These are phyloP conservation scores for Eumaeus atala DNA, from an alignment of 1,140 invertebrate species.

Conservation along the genomic window DNA sequence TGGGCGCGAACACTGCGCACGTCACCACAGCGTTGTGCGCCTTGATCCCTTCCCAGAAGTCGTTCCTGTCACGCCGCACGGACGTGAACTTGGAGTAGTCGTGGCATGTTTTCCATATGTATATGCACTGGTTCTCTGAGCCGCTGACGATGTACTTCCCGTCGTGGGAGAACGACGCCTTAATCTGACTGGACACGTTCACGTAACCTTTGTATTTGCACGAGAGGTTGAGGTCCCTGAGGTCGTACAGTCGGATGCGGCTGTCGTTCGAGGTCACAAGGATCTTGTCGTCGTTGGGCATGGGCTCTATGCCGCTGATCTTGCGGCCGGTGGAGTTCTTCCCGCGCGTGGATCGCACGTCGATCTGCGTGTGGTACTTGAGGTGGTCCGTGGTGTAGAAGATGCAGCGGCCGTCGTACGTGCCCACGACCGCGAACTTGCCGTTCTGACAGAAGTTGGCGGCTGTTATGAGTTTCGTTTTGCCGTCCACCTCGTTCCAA, in stretches of 20 bases:
- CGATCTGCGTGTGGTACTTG: constrained; percentile 98
- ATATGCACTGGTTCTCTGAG: constrained; percentile 98
- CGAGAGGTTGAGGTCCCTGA: constrained; percentile 95
- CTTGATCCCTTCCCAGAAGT: constrained; percentile 98
- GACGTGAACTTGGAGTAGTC: constrained; percentile 97
- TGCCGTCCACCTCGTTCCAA: constrained; percentile 97
- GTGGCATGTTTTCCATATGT: constrained; percentile 97
- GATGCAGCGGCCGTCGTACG: constrained; percentile 97
- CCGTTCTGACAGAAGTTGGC: constrained; percentile 99
- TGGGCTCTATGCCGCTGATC: constrained; percentile 97
- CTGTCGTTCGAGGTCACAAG: constrained; percentile 99
- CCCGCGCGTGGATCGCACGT: constrained; percentile 94
- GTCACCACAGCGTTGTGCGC: constrained; percentile 97
- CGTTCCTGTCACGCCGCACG: constrained; percentile 94
- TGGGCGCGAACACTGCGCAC: constrained; percentile 97
- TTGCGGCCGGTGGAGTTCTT: constrained; percentile 96
- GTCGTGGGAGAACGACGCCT: constrained; percentile 96
- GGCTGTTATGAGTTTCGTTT: constrained; percentile 96
- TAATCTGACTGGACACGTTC: constrained; percentile 97
- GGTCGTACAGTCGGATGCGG: constrained; percentile 95
- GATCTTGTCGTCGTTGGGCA: constrained; percentile 97
- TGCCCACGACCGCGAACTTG: constrained; percentile 98
- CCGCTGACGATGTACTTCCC: constrained; percentile 98
- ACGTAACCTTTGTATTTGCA: constrained; percentile 98
- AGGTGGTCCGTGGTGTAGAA: constrained; percentile 99